Percentiles rank a stretch among this genome's conserved stretches.
These are phyloP conservation scores for Hypomecis punctinalis DNA, from an alignment of 2,888 invertebrate genomes.

Conservation along the genomic window DNA sequence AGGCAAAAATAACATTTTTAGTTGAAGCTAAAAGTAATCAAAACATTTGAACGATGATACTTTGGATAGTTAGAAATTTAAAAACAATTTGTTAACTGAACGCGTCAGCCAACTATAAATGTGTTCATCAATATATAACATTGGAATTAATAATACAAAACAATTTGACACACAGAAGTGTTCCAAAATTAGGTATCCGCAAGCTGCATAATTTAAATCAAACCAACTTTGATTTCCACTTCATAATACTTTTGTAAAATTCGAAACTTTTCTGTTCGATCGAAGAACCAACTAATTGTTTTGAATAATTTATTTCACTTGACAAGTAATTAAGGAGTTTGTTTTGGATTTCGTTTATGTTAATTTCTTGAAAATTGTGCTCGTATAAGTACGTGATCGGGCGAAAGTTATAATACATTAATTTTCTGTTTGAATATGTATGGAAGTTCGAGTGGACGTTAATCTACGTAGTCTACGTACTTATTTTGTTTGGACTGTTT, in stretches of 20 bases:
- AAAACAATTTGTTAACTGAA: too few relatives aligned
- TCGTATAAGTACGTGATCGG: conserved; percentile 61
- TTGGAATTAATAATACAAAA: too few relatives aligned
- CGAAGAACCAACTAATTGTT: conserved; percentile 60
- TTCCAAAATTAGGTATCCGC: neutral
- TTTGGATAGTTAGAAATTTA: too few relatives aligned
- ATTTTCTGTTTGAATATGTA: conserved; percentile 64
- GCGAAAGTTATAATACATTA: conserved; percentile 65
- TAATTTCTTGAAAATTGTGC: conserved; percentile 65
- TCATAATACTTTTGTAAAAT: conserved; percentile 18
- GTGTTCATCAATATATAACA: too few relatives aligned
- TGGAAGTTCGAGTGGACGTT: conserved; percentile 44
- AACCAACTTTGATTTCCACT: conserved; percentile 14
- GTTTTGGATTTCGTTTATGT: conserved; percentile 63
- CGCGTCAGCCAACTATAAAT: too few relatives aligned
- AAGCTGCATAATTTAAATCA: conserved; percentile 5
- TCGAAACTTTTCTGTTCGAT: conserved; percentile 53
- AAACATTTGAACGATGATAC: too few relatives aligned
- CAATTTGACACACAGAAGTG: too few relatives aligned
- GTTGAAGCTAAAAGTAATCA: too few relatives aligned
- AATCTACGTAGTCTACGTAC: conserved; percentile 27
- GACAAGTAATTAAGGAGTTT: conserved; percentile 73
- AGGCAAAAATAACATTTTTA: too few relatives aligned
- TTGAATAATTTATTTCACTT: conserved; percentile 74
- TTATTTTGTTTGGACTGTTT: conserved; percentile 36